Conservation (phyloP, 2,113 vertebrate genomes). For the Hemiscyllium ocellatum region DNA sequence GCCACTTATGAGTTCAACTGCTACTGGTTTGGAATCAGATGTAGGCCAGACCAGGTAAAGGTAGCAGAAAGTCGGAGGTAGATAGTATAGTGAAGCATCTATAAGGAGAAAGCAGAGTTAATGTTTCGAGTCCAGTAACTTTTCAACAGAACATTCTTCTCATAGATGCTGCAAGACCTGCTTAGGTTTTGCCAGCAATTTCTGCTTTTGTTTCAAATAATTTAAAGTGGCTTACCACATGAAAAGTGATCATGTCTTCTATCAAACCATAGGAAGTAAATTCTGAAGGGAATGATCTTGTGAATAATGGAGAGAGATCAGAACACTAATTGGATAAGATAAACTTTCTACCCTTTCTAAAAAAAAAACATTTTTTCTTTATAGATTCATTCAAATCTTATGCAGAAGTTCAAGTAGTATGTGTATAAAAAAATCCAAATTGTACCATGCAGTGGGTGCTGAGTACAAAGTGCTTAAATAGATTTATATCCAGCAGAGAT, state of each 20-base stretch:
- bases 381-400: background rate
- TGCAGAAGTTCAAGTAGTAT: background rate
- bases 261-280: background rate
- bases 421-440: background rate
- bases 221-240: background rate
- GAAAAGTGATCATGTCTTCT: background rate
- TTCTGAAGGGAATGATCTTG: background rate
- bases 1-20: no score
- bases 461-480: background rate
- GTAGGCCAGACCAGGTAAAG: no score
- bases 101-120: no score
- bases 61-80: no score
- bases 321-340: slow-evolving; percentile 4
- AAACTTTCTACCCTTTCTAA: background rate
- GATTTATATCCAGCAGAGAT: background rate
- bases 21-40: no score
- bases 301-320: background rate
- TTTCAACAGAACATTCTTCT: no score
- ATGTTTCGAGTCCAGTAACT: no score
- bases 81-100: no score
- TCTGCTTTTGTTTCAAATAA: background rate
- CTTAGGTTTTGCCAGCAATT: no score
- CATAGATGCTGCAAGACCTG: no score
- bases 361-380: background rate
- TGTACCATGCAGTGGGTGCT: background rate